These are phyloP conservation scores for Myzus persicae DNA, from an alignment of 1,140 invertebrate species.

Conservation along the genomic window DNA sequence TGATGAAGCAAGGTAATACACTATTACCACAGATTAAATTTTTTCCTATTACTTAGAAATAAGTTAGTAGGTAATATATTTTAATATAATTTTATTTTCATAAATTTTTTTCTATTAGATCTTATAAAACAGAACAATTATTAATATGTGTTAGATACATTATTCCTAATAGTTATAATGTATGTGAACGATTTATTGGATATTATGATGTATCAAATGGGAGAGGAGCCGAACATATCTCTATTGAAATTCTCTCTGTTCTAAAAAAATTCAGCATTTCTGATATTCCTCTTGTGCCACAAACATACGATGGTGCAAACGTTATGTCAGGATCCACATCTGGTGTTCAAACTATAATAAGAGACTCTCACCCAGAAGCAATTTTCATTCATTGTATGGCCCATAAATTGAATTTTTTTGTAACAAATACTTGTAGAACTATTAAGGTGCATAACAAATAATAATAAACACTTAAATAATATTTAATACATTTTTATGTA, in stretches of 20 bases:
- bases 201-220: background rate
- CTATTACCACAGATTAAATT: background rate
- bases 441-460: background rate
- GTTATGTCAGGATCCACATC: background rate
- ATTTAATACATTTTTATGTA: constrained; percentile 1
- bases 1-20: background rate
- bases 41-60: background rate
- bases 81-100: background rate
- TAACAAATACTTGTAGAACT: background rate
- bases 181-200: constrained; percentile 22
- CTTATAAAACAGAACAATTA: background rate
- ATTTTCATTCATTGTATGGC: constrained; percentile 15
- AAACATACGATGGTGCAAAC: constrained; percentile 2
- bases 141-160: constrained; percentile 19
- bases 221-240: background rate
- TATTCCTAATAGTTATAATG: background rate
- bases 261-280: background rate
- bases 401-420: background rate
- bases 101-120: background rate
- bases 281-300: background rate
- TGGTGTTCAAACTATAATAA: constrained; percentile 20
- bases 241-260: constrained; percentile 5
- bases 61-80: background rate
- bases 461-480: background rate
- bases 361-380: background rate